Percentiles rank a stretch among this genome's conserved stretches.
Conservation (phyloP, 2,797 vertebrate species). For the Sylvilagus floridanus region DNA sequence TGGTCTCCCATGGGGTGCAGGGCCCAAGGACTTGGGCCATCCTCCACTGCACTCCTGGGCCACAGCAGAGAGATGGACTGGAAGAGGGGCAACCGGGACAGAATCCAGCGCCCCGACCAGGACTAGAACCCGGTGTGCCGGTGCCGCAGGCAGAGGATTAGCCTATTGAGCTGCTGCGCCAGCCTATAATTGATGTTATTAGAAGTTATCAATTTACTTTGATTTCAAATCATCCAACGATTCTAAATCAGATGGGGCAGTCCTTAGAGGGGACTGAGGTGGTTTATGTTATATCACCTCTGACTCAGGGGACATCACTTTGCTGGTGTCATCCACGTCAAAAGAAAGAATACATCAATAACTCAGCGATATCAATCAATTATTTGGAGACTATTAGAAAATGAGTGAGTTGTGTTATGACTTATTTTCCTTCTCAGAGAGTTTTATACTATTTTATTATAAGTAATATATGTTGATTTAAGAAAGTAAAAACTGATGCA, state of each 20-base stretch:
- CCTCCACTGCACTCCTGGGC: too few species aligned
- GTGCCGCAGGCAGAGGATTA: too few species aligned
- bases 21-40: too few species aligned
- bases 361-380: neutral
- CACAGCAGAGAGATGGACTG: too few species aligned
- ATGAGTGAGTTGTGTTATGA: neutral
- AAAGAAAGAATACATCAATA: neutral
- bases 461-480: neutral
- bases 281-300: neutral
- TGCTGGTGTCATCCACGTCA: neutral
- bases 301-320: neutral
- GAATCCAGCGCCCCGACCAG: too few species aligned
- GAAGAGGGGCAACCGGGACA: too few species aligned
- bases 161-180: too few species aligned
- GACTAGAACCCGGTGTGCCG: too few species aligned
- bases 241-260: neutral
- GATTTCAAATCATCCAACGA: neutral
- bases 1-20: too few species aligned
- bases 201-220: neutral
- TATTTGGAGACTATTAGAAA: slow-evolving; percentile 18
- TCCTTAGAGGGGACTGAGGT: neutral
- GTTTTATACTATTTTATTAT: neutral
- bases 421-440: neutral
- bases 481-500: neutral
- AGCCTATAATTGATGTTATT: neutral